Evolutionary conservation across 2,797 vertebrate species (phyloP), one percentile per base, ranked within the genome.

Genomic region (Psittacula echo): DNA sequence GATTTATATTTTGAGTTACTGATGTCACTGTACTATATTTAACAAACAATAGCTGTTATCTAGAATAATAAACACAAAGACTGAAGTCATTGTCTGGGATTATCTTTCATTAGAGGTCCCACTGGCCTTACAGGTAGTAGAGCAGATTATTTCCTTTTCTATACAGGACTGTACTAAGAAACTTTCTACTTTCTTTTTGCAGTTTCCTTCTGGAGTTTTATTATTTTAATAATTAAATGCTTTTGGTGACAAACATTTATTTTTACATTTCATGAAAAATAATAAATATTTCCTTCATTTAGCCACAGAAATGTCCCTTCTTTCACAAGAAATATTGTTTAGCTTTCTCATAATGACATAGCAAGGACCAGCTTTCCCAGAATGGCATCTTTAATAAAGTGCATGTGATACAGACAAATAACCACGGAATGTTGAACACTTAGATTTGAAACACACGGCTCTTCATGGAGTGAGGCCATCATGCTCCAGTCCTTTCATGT

Each of bases 281-380:
- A 96, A 95, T 94, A 95, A 90, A 93, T 95, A 89, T 97, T 96
- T 96, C 76, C 71, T 96, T 90, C 68, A 87, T 87, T 73, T 78
- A 95, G 81, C 75, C 72, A 89, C 45, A 93, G 67, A 94, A 97
- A 95, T 32, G 65, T 70, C 66, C 91, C 54, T 92, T 96, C 94
- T 91, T 96, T 95, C 95, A 90, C 66, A 83, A 88, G 95, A 95
- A 97, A 97, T 94, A 91, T 75, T 96, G 80, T 97, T 98, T 97
- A 97, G 75, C 53, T 96, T 96, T 88, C 80, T 96, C 79, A 58
- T 78, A 97, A 97, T 90, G 95, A 94, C 90, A 91, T 71, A 91
- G 82, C 1, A 41, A 97, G 90, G 77, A 74, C 85, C 87, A 85
- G 80, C 44, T 95, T 95, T 91, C 93, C 83, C 83, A 91, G 83